Conservation (phyloP, 1,140 invertebrate species). For the Rhopalosiphum maidis region DNA sequence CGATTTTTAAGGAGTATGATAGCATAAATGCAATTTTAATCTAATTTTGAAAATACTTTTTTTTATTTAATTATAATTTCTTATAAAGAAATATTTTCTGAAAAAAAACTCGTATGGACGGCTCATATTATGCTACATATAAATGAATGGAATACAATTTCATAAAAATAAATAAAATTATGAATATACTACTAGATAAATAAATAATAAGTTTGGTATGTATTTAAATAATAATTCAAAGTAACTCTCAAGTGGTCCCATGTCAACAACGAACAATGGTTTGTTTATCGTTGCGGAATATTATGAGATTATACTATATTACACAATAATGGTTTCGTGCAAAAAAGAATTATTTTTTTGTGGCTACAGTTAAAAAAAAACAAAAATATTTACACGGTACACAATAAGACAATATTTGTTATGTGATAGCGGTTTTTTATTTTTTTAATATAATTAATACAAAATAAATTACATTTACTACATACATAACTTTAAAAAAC, state of each 20-base stretch:
- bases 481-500: too few relatives aligned
- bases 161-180: background rate
- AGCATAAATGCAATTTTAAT: background rate
- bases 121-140: background rate
- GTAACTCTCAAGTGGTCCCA: background rate
- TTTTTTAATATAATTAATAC: too few relatives aligned
- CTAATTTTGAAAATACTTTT: background rate
- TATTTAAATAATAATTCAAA: background rate
- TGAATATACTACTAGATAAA: background rate
- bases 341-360: background rate
- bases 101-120: background rate
- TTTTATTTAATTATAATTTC: background rate
- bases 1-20: background rate
- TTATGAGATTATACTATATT: background rate
- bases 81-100: background rate
- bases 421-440: background rate
- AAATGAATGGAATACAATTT: background rate
- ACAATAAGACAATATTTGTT: background rate
- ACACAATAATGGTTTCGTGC: background rate
- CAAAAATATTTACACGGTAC: background rate
- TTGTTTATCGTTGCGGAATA: background rate
- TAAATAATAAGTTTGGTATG: background rate
- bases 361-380: too few relatives aligned
- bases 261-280: background rate
- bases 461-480: too few relatives aligned